Evolutionary conservation across 2,113 vertebrate genomes (phyloP).

Genomic region (Phrynosoma platyrhinos): DNA sequence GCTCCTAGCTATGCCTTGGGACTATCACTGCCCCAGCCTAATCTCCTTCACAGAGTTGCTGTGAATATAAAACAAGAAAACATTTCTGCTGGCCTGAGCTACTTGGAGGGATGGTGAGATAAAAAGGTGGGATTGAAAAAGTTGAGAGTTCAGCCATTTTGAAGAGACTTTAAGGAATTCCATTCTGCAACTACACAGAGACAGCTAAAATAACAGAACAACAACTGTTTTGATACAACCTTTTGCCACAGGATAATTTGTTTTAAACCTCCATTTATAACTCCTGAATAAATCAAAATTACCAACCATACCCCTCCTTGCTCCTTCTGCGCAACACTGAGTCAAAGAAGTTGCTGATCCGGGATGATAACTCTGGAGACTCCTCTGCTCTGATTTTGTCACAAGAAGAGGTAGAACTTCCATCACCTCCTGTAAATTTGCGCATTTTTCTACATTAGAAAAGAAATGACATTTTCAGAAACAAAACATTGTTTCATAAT

Average conservation of each 20-base stretch:
- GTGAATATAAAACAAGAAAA: not conserved
- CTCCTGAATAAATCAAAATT: not conserved
- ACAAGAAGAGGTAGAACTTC: conserved; percentile 63
- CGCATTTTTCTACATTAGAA: conserved; percentile 78
- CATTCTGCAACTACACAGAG: not conserved
- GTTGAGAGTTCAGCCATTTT: not conserved
- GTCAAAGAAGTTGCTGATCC: conserved; percentile 52
- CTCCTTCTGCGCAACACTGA: conserved; percentile 76
- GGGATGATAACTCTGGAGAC: conserved; percentile 54
- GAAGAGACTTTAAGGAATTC: not conserved
- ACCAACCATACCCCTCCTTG: not conserved
- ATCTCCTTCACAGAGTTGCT: not conserved
- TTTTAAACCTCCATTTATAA: not conserved
- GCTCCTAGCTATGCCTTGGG: not conserved
- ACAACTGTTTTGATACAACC: not conserved
- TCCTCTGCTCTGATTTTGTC: conserved; percentile 72
- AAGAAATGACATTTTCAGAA: conserved; percentile 3
- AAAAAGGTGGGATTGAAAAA: not conserved
- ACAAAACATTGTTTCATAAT: conserved; percentile 6
- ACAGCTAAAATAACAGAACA: not conserved
- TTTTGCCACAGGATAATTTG: not conserved
- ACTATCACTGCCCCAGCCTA: not conserved
- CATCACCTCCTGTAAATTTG: conserved; percentile 75
- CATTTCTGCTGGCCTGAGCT: not conserved
- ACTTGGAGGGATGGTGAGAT: too few species aligned